These are phyloP conservation scores for Ovis canadensis DNA, from an alignment of 2,113 vertebrate species.

Conservation along the genomic window DNA sequence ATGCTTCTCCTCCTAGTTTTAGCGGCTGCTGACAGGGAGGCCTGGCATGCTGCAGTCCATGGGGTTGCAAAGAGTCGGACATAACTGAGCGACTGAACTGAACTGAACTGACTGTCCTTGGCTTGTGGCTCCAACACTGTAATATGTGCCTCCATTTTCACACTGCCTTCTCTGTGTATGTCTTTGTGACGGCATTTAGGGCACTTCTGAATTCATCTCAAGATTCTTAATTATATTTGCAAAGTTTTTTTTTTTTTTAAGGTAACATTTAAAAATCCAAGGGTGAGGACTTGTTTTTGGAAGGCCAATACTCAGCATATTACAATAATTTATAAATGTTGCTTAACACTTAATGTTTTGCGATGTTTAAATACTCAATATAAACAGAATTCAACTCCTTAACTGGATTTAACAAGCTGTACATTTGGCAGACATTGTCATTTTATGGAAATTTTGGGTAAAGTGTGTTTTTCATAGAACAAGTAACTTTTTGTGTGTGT, in stretches of 20 bases:
- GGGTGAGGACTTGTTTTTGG: not conserved
- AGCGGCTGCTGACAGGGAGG: not conserved
- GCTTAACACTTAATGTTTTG: not conserved
- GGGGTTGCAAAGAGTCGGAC: not conserved
- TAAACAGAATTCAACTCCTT: not conserved
- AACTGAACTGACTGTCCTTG: not conserved
- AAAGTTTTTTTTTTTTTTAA: not conserved
- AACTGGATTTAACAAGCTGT: not conserved
- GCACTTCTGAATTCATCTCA: not conserved
- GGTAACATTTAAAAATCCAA: not conserved
- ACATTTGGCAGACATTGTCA: not conserved
- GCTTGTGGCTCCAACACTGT: not conserved
- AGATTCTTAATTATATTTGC: not conserved
- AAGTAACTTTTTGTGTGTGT: not conserved
- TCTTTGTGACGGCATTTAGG: not conserved
- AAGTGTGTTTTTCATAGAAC: not conserved
- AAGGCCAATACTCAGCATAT: not conserved
- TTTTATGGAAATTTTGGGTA: not conserved
- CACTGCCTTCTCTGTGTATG: not conserved
- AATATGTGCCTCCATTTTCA: not conserved
- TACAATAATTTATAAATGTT: not conserved
- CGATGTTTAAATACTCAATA: not conserved
- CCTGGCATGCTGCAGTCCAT: not conserved
- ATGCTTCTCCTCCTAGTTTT: not conserved
- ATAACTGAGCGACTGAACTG: not conserved